Evolutionary conservation across 2,888 invertebrate species (phyloP).

Genomic region (Cephalotes varians): DNA sequence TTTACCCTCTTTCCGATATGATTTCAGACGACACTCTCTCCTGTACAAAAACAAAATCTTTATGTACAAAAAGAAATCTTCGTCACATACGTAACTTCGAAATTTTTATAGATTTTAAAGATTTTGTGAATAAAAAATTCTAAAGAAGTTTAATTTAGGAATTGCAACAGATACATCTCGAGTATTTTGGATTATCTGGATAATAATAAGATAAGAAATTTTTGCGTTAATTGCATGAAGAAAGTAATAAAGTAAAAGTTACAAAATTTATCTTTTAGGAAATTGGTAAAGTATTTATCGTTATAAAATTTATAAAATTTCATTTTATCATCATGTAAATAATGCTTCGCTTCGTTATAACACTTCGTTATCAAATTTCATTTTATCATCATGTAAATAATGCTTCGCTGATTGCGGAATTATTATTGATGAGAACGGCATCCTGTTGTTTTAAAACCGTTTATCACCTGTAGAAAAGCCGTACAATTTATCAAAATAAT

Average conservation of each 20-base stretch:
- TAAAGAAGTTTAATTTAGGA: background rate
- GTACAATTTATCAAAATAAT: background rate
- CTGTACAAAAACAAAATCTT: background rate
- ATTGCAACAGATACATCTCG: too few relatives aligned
- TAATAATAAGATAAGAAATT: background rate
- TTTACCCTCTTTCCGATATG: background rate
- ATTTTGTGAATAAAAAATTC: background rate
- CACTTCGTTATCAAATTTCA: background rate
- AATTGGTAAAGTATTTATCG: background rate
- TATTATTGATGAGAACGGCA: background rate
- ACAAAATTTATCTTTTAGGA: background rate
- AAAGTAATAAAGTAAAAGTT: background rate
- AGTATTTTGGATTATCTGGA: too few relatives aligned
- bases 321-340: too few relatives aligned
- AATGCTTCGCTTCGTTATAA: too few relatives aligned
- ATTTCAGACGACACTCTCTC: background rate
- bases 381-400: background rate
- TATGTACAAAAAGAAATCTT: too few relatives aligned
- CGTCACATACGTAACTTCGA: background rate
- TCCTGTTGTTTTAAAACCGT: background rate
- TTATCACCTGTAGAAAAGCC: slow-evolving; percentile 1
- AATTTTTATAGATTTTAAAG: background rate
- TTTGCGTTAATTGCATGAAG: background rate
- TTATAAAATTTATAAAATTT: too few relatives aligned
- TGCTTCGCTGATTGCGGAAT: background rate